Base-by-base conservation (phyloP, 2,888 invertebrate species). In the Campoplex nolae region DNA sequence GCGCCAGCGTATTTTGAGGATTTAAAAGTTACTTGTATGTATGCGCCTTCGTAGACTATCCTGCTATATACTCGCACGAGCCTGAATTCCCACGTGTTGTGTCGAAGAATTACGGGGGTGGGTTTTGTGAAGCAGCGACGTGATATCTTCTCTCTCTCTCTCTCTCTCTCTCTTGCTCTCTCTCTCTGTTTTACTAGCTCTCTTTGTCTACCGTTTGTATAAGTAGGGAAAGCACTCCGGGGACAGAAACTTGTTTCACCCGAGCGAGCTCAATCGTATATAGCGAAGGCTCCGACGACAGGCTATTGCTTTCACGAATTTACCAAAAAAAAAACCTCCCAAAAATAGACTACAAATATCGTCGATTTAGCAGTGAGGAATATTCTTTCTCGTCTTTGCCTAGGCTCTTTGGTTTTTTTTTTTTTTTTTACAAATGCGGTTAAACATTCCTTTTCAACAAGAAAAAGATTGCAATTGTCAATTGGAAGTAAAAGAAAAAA, bases 151-250 rank as follows among this genome's bases (percentile, higher is more conserved):
- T 16, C 28, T 56, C 62, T 38, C 42, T 9, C 42, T 9, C 9
- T 45, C 45, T 35, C 62, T 82, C 35, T 71, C 79, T 68, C n/a
- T 16, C 28, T 56, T 51, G 0, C 42, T 9, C 42, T 9, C 9
- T 0, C 54, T 23, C 65, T 18, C 51, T 62, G 38, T 32, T 23
- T 56, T 56, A 54, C 54, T 56, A 45, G 82, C 45, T 71, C 82
- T 85, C 62, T 83, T 77, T 51, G 62, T 76, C 71, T 77, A 42
- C 58, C 75, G 45, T 68, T 71, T 70, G 80, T 70, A 81, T 74
- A 77, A 84, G 75, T 77, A 84, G 84, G 51, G 51, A 84, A 71
- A 82, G 82, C 73, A 78, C 87, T 78, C 87, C 35, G 18, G 87
- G 84, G 82, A 87, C 70, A 71, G 58, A 78, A 45, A 78, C 78